Evolutionary conservation across 53 echinoderm and acorn worm species (phyloP).

Genomic region (Arbacia lixula): DNA sequence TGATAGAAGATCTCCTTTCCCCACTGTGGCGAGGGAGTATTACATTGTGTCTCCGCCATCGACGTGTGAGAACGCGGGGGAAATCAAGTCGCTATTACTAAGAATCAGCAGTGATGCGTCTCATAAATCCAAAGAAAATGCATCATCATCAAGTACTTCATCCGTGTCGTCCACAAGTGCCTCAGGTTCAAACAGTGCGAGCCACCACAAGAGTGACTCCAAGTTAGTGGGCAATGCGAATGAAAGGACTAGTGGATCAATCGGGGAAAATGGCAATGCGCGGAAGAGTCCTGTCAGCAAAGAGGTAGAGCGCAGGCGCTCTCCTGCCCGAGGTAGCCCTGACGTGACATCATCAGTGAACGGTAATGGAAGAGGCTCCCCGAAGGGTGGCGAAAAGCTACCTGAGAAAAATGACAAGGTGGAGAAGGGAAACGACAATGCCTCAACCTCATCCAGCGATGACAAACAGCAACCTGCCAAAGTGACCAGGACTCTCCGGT

Average conservation of each 20-base stretch:
- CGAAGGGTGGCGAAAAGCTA: conserved; percentile 59
- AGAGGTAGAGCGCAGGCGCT: conserved; percentile 71
- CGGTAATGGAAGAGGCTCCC: conserved; percentile 63
- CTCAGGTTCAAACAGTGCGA: conserved; percentile 67
- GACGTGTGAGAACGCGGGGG: conserved; percentile 75
- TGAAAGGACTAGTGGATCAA: conserved; percentile 60
- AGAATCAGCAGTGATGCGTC: conserved; percentile 57
- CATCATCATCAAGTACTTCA: conserved; percentile 54
- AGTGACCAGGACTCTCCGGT: conserved; percentile 89
- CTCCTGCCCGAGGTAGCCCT: conserved; percentile 79
- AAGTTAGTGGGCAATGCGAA: conserved; percentile 50
- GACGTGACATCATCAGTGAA: conserved; percentile 76
- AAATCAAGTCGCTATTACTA: conserved; percentile 91
- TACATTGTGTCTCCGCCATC: conserved; percentile 92
- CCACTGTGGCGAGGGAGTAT: conserved; percentile 76
- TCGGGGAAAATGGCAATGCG: conserved; percentile 60
- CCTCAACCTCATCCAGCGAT: conserved; percentile 28
- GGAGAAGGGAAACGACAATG: conserved; percentile 46
- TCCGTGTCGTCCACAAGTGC: conserved; percentile 89
- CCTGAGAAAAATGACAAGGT: conserved; percentile 25
- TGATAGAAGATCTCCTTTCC: conserved; percentile 66
- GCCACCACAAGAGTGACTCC: conserved; percentile 50
- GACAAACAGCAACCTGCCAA: conserved; percentile 59
- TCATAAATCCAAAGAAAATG: conserved; percentile 67
- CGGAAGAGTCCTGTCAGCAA: conserved; percentile 75